Evolutionary conservation across 2,888 invertebrate genomes (phyloP).

Genomic region (Brachylomia viminalis): DNA sequence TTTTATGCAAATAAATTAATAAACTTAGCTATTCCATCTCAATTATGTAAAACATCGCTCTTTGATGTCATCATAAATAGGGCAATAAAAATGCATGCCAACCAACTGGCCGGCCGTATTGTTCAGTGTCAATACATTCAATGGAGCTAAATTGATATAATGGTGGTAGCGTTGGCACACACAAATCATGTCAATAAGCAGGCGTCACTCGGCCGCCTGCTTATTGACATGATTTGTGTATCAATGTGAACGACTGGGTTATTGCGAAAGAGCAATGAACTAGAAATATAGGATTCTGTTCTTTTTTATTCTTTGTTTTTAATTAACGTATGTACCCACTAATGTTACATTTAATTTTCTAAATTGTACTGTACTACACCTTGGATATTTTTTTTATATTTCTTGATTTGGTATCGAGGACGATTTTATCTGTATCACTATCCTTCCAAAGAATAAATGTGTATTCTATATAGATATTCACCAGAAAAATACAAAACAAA

Average conservation of each 20-base stretch:
- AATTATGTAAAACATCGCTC: not conserved
- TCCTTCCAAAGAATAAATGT: not conserved
- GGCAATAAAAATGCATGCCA: conserved; percentile 18
- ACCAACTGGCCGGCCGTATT: not conserved
- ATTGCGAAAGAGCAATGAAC: conserved; percentile 42
- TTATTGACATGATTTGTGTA: conserved; percentile 47
- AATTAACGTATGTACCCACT: no score
- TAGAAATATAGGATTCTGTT: not conserved
- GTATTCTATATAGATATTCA: not conserved
- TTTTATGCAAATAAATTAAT: not conserved
- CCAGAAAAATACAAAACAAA: no score
- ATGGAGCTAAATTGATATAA: conserved; percentile 54
- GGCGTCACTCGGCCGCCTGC: no score
- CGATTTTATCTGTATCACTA: not conserved
- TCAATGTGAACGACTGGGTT: conserved; percentile 21
- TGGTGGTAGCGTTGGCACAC: conserved; percentile 5
- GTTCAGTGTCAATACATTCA: conserved; percentile 40
- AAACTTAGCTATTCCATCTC: not conserved
- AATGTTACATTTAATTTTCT: no score
- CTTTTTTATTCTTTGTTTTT: no score
- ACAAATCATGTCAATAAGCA: no score
- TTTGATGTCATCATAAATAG: not conserved
- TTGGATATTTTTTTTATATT: no score
- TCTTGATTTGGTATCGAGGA: no score
- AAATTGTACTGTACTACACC: no score